Evolutionary conservation across 2,888 invertebrate species (phyloP).

Genomic region (Epinotia nisella): DNA sequence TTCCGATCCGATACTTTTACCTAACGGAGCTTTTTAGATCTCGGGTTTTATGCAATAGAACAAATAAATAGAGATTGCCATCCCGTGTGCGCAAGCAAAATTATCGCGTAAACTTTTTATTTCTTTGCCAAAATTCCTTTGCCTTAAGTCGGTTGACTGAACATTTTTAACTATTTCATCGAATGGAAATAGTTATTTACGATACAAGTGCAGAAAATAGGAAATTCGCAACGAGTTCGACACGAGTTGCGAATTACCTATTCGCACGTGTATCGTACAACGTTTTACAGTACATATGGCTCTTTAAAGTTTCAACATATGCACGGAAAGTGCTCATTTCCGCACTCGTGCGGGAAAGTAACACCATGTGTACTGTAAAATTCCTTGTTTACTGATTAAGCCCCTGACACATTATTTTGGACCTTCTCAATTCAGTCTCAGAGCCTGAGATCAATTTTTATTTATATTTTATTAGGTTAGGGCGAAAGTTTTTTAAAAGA

Average conservation of each 20-base stretch:
- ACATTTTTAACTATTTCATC: slow-evolving; percentile 34
- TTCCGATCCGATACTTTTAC: not conserved
- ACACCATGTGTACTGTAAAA: no score
- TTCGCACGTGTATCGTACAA: no score
- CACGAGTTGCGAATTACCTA: no score
- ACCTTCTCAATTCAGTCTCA: not conserved
- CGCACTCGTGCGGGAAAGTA: no score
- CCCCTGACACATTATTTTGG: not conserved
- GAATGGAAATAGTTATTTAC: no score
- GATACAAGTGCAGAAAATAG: no score
- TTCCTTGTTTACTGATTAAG: slow-evolving; percentile 18
- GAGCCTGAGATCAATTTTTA: not conserved
- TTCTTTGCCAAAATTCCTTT: slow-evolving; percentile 31
- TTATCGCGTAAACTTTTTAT: slow-evolving; percentile 37
- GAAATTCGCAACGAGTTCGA: no score
- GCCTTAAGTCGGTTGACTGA: slow-evolving; percentile 15
- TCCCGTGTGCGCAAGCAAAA: slow-evolving; percentile 22
- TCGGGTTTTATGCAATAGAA: slow-evolving; percentile 2
- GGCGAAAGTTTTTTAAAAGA: slow-evolving; percentile 15
- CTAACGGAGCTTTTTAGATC: not conserved
- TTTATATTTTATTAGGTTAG: not conserved
- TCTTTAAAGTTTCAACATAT: no score
- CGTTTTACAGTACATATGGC: no score
- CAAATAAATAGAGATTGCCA: slow-evolving; percentile 7
- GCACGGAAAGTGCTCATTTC: no score